Evolutionary conservation across 2,113 vertebrate genomes (phyloP).

Genomic region (Helogale parvula): DNA sequence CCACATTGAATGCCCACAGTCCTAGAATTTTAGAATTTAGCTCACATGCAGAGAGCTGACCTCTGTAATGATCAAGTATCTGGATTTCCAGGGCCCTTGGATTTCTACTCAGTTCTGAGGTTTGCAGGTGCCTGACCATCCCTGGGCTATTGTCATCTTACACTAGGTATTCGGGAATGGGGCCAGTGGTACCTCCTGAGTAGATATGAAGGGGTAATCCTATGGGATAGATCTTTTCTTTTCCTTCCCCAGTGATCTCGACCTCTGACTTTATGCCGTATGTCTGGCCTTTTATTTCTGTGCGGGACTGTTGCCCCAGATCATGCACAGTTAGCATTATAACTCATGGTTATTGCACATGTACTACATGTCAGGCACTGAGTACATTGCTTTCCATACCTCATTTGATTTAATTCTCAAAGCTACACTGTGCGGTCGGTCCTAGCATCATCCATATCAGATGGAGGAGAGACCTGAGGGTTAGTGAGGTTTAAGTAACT

Average conservation of each 20-base stretch:
- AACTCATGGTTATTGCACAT: not conserved
- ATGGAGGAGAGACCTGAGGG: not conserved
- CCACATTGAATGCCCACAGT: not conserved
- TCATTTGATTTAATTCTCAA: not conserved
- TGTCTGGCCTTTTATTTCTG: not conserved
- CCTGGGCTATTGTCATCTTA: not conserved
- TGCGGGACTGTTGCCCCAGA: not conserved
- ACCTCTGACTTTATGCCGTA: not conserved
- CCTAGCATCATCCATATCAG: not conserved
- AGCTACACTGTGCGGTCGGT: not conserved
- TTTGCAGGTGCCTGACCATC: not conserved
- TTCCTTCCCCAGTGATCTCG: not conserved
- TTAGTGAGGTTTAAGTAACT: not conserved
- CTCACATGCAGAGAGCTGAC: not conserved
- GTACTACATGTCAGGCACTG: not conserved
- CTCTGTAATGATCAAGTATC: not conserved
- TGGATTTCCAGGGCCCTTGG: not conserved
- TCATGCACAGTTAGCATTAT: not conserved
- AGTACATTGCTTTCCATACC: not conserved
- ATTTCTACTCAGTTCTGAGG: not conserved
- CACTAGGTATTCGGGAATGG: not conserved
- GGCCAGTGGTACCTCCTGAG: not conserved
- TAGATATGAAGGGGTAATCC: not conserved
- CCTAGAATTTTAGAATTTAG: not conserved
- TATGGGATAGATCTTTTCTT: not conserved